Conservation (phyloP, 1,140 invertebrate genomes). For the Trachymyrmex cornetzi region DNA sequence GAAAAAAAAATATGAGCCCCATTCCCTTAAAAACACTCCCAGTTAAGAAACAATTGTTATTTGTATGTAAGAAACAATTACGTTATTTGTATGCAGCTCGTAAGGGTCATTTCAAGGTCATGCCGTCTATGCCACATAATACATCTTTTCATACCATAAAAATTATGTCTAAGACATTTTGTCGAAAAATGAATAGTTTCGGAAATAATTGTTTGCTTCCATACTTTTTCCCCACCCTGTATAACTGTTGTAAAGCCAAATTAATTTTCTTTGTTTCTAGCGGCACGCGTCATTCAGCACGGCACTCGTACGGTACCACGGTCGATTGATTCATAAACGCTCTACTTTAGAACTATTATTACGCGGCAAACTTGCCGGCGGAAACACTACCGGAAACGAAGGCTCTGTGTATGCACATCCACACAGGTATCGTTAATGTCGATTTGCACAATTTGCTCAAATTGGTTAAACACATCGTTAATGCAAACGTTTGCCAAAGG, state of each 20-base stretch:
- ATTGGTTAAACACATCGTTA: conserved; percentile 79
- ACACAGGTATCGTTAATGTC: conserved; percentile 86
- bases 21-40: no score
- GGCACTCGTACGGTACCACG: conserved; percentile 95
- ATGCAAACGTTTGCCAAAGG: conserved; percentile 93
- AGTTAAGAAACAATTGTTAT: no score
- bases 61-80: no score
- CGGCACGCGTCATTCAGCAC: conserved; percentile 95
- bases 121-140: no score
- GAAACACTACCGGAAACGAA: conserved; percentile 87
- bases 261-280: conserved; percentile 82
- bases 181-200: no score
- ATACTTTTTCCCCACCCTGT: no score
- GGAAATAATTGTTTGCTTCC: no score
- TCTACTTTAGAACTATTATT: conserved; percentile 96
- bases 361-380: conserved; percentile 93
- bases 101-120: no score
- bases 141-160: no score
- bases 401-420: conserved; percentile 92
- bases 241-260: neutral
- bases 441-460: neutral
- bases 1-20: no score
- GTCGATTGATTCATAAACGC: conserved; percentile 94
- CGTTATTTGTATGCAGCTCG: no score
- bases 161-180: no score